Evolutionary conservation across 35 echinoderm and acorn worm genomes (phyloP), one percentile per base, ranked within the genome.

Genomic region (Apostichopus californicus): DNA sequence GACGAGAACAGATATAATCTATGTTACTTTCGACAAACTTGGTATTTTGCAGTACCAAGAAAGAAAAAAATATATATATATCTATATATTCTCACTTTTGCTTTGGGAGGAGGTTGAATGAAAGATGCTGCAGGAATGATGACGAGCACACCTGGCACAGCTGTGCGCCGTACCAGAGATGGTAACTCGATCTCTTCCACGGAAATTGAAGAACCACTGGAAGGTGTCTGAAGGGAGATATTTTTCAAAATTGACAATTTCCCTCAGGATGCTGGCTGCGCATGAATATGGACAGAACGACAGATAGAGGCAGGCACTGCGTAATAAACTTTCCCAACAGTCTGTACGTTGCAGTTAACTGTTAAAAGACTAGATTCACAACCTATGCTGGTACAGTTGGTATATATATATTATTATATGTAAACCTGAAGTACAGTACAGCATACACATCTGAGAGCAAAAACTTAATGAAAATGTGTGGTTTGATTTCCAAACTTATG

Each of bases 191-290:
- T 85, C 81, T 55, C 81, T 85, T 85, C 55, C 56, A n/a, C 55
- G 13, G 81, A 85, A 85, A 85, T 85, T 85, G 81, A 85, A 85
- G 81, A 85, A 23, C 81, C 57, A 59, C 81, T n/a, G 81, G 81
- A 85, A 85, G 81, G 81, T 85, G 81, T 85, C 81, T 85, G 57
- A 59, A 56, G 17, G 56, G 81, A 85, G 81, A 85, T 85, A 55
- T 85, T 85, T 58, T 23, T 85, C 14, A 23, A 85, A 85, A 85
- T 85, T 85, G 81, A 85, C 81, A 58, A 58, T 85, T 85, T 85
- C 81, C 81, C 81, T 85, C 81, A 85, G 81, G 81, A 85, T 85
- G 8, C 55, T 58, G 14, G 28, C 5, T 58, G 57, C 12, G 81
- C 57, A 85, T 15, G 6, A 20, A 85, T 60, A 75, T 75, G 71